Conservation (phyloP, 1,140 invertebrate genomes). For the Lordiphosa stackelbergi region DNA sequence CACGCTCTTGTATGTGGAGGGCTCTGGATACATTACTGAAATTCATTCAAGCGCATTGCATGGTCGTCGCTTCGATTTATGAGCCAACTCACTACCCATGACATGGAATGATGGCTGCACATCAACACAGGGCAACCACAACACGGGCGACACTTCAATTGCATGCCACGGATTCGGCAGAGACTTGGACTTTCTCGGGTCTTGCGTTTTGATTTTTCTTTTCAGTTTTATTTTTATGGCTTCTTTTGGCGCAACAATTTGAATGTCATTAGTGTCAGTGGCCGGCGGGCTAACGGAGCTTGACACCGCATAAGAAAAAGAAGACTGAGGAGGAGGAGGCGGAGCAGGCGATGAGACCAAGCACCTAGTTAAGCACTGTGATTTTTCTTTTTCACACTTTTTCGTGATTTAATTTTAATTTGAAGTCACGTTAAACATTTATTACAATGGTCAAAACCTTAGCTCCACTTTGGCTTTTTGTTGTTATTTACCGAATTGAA, state of each 20-base stretch:
- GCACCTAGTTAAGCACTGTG: conserved; percentile 9
- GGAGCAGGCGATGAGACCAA: conserved; percentile 3
- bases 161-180: conserved; percentile 41
- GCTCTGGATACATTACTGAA: conserved; percentile 24
- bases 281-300: conserved; percentile 55
- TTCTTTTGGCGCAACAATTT: conserved; percentile 70
- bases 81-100: conserved; percentile 23
- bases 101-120: conserved; percentile 51
- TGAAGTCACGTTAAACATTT: conserved; percentile 61
- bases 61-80: conserved; percentile 39
- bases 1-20: conserved; percentile 5
- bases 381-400: conserved; percentile 57
- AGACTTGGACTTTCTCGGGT: conserved; percentile 47
- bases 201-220: conserved; percentile 55
- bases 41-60: conserved; percentile 34
- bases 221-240: conserved; percentile 40
- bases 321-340: neutral
- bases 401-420: conserved; percentile 47
- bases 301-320: conserved; percentile 23
- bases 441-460: conserved; percentile 40
- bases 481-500: conserved; percentile 34
- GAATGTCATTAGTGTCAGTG: conserved; percentile 68
- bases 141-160: conserved; percentile 64
- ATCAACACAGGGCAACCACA: conserved; percentile 42
- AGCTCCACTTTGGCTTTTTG: conserved; percentile 27